Base-by-base conservation (phyloP, 2,797 vertebrate genomes). In the Lepidocolaptes lacrymiger region DNA sequence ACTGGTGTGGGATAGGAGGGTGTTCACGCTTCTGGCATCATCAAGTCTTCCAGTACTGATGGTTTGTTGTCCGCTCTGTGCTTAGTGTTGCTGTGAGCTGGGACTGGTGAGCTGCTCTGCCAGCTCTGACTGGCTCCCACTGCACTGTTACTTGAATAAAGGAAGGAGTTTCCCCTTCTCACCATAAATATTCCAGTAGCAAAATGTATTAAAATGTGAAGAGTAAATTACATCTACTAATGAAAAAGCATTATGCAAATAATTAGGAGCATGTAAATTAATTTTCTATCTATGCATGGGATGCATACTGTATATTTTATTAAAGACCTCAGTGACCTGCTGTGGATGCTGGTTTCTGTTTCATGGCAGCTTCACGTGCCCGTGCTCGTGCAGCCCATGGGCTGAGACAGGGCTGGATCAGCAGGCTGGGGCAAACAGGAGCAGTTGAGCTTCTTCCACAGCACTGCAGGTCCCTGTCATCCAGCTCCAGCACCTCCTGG, bases 231-330 rank as follows among this genome's bases (percentile, higher is more conserved):
- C 41, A 49, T 91, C 76, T 93, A 91, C 68, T 94, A 83, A 96
- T 79, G 75, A 86, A 95, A 96, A 94, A 88, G 84, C 78, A 93
- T 97, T 97, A 97, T 96, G 97, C 97, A 97, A 97, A 95, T 85
- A 91, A 96, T 83, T 76, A 86, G 91, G 59, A 97, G 95, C 95
- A 97, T 97, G 97, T 96, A 96, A 85, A 96, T 90, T 86, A 93
- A 93, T 97, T 97, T 97, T 97, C 91, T 96, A 97, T 97, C 95
- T 97, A 96, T 97, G 97, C 96, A 97, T 97, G 95, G 92, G 76
- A 95, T 93, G 94, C 97, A 97, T 94, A 97, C 73, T 93, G 91
- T 95, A 94, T 97, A 97, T 97, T 97, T 97, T 97, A 97, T 96
- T 97, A 97, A 97, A 97, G 93, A 95, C 66, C 49, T 84, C 69